A percentile compares a stretch with the other conserved stretches of the same genome.
phyloP scores from a whole-genome alignment of 1,140 invertebrate genomes.

The Drosophila melanogaster region DNA sequence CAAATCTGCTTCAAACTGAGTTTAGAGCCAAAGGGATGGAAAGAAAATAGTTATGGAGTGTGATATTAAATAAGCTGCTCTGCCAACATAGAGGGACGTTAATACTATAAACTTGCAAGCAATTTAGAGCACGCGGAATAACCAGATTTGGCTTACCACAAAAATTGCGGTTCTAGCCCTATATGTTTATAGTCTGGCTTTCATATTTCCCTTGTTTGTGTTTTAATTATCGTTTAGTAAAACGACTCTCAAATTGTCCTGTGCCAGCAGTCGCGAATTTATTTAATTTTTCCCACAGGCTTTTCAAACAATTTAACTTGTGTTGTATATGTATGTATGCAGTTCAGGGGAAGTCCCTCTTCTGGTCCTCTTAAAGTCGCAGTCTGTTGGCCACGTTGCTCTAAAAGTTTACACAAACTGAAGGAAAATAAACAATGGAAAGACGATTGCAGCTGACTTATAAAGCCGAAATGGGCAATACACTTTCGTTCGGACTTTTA shows the following conservation, averaged over 20 bases:
- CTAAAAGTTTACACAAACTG: constrained; percentile 40
- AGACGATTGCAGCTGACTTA: background rate
- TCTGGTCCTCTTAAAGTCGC: constrained; percentile 27
- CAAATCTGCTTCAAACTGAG: constrained; percentile 2
- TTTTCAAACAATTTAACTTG: constrained; percentile 64
- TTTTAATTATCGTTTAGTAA: constrained; percentile 42
- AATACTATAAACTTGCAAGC: background rate
- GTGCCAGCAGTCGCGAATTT: constrained; percentile 23
- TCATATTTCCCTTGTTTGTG: constrained; percentile 17
- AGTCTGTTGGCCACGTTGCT: constrained; percentile 8
- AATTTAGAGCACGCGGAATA: background rate
- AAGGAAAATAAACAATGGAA: constrained; percentile 17
- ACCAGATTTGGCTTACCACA: background rate
- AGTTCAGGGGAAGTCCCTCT: constrained; percentile 1
- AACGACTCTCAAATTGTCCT: constrained; percentile 18
- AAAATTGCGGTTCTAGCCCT: background rate
- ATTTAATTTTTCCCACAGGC: constrained; percentile 56
- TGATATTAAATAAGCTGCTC: background rate
- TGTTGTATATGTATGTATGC: background rate
- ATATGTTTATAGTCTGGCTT: constrained; percentile 2
- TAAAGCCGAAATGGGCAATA: background rate
- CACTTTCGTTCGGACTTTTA: background rate
- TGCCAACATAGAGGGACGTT: background rate
- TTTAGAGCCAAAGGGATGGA: background rate
- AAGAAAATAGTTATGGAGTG: constrained; percentile 6